Percentiles rank a stretch among this genome's conserved stretches.
These are phyloP conservation scores for Oceanodroma tethys DNA, from an alignment of 2,113 vertebrate genomes.

Conservation along the genomic window DNA sequence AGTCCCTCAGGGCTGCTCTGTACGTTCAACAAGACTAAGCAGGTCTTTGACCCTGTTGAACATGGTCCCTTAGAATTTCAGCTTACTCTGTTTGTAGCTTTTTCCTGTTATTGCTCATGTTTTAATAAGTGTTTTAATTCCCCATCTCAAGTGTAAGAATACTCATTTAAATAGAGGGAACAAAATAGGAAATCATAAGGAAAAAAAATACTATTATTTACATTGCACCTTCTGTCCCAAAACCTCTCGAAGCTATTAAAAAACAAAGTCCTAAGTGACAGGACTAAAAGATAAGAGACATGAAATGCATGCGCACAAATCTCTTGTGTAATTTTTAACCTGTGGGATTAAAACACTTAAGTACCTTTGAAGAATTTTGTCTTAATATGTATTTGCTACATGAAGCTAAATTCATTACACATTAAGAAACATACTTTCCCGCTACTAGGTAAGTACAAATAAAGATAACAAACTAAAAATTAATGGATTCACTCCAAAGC, in stretches of 20 bases:
- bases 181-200: background rate
- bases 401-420: background rate
- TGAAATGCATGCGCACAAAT: background rate
- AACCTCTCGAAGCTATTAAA: background rate
- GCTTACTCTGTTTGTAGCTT: background rate
- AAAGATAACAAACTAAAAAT: background rate
- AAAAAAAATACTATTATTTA: background rate
- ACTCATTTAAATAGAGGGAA: constrained; percentile 6
- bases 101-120: background rate
- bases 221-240: background rate
- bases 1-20: background rate
- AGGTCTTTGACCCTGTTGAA: background rate
- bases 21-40: background rate
- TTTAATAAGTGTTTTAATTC: background rate
- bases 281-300: background rate
- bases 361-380: background rate
- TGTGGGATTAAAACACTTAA: background rate
- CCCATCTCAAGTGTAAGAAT: background rate
- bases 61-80: background rate
- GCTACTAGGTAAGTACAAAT: background rate
- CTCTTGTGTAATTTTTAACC: background rate
- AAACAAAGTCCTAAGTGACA: background rate
- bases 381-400: background rate
- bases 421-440: background rate
- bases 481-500: background rate